Evolutionary conservation across 1,140 invertebrate species (phyloP).

Genomic region (Notospermus geniculatus): DNA sequence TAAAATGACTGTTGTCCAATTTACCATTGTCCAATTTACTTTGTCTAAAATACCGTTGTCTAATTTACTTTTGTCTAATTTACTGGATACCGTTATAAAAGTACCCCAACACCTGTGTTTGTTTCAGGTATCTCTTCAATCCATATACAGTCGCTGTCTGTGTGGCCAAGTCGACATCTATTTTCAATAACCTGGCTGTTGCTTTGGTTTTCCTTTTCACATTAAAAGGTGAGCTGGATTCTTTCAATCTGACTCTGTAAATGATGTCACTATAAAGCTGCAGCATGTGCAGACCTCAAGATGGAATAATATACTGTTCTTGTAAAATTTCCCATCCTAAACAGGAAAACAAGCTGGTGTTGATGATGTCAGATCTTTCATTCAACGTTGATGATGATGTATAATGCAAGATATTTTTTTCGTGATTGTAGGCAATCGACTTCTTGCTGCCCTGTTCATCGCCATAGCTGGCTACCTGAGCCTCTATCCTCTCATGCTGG

Average conservation of each 20-base stretch:
- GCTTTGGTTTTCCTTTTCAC: slow-evolving; percentile 64
- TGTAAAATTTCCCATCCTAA: not conserved
- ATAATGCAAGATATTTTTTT: too few species aligned
- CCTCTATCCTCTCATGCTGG: slow-evolving; percentile 80
- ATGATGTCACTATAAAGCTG: not conserved
- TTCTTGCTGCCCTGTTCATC: slow-evolving; percentile 66
- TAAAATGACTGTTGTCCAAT: too few species aligned
- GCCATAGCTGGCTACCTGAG: slow-evolving; percentile 78
- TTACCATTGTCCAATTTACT: too few species aligned
- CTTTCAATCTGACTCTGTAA: too few species aligned
- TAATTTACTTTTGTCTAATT: too few species aligned
- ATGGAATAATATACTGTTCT: not conserved
- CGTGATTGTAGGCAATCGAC: slow-evolving; percentile 44
- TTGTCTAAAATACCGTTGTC: too few species aligned
- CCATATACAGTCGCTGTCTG: slow-evolving; percentile 88
- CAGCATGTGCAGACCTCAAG: not conserved
- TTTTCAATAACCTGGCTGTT: slow-evolving; percentile 72
- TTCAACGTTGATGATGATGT: not conserved
- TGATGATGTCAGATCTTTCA: not conserved
- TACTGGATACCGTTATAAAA: too few species aligned
- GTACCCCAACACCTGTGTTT: too few species aligned
- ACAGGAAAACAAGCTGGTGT: not conserved
- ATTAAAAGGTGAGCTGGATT: slow-evolving; percentile 61
- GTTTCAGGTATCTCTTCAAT: slow-evolving; percentile 84
- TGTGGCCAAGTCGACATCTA: slow-evolving; percentile 85